phyloP scores from a whole-genome alignment of 1,140 invertebrate genomes.

The Bathynomus jamesi region DNA sequence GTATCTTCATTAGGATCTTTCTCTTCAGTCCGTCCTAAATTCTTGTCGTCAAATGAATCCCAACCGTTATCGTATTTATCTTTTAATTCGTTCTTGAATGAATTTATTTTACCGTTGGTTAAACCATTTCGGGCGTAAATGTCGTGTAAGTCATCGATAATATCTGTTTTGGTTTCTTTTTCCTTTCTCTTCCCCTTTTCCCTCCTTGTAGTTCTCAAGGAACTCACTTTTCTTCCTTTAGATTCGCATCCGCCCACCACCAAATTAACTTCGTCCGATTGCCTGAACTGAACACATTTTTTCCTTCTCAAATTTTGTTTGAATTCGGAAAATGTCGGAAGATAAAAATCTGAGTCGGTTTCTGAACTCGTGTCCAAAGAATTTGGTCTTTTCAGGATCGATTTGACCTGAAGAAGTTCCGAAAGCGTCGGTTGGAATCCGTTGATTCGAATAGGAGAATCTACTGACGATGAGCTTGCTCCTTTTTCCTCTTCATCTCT shows the following conservation, averaged over 20 bases:
- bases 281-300: slow-evolving; percentile 32
- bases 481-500: slow-evolving; percentile 1
- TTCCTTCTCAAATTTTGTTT: slow-evolving; percentile 28
- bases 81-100: too few species aligned
- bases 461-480: neutral
- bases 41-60: too few species aligned
- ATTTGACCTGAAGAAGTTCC: slow-evolving; percentile 32
- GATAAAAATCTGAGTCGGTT: slow-evolving; percentile 33
- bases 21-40: neutral
- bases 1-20: neutral
- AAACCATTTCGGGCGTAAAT: slow-evolving; percentile 2
- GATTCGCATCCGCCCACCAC: slow-evolving; percentile 27
- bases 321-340: slow-evolving; percentile 19
- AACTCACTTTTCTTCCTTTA: slow-evolving; percentile 27
- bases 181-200: slow-evolving; percentile 22
- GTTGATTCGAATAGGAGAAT: slow-evolving; percentile 14
- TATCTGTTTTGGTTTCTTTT: slow-evolving; percentile 1
- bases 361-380: slow-evolving; percentile 36
- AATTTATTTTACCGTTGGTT: too few species aligned
- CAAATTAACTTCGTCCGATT: slow-evolving; percentile 26
- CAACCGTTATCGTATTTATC: too few species aligned
- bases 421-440: slow-evolving; percentile 24
- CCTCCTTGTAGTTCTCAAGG: slow-evolving; percentile 12
- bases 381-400: slow-evolving; percentile 33
- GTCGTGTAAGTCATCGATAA: slow-evolving; percentile 8